Percentiles rank a stretch among this genome's conserved stretches.
Conservation (phyloP, 2,113 vertebrate genomes). For the Gallinago jamesoni region DNA sequence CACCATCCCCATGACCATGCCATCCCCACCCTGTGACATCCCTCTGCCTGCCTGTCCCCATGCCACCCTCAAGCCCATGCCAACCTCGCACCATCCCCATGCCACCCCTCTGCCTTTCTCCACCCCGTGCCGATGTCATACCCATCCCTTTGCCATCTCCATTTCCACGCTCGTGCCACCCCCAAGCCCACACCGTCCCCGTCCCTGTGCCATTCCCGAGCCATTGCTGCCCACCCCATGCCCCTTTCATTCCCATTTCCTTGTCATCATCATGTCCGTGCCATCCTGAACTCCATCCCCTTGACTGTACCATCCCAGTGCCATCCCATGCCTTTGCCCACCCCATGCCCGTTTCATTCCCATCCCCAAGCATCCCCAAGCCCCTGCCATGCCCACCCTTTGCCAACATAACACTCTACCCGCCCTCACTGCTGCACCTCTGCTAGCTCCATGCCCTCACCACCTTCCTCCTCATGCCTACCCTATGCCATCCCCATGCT, state of each 20-base stretch:
- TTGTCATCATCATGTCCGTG: neutral
- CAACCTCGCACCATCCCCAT: too few species aligned
- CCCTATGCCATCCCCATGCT: neutral
- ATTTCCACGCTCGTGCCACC: neutral
- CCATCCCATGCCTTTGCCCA: too few species aligned
- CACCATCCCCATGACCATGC: neutral
- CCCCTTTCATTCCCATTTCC: neutral
- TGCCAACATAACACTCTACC: neutral
- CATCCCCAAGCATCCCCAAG: neutral
- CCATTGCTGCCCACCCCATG: neutral
- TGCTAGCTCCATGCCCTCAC: neutral
- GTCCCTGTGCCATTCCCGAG: neutral
- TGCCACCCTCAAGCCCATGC: too few species aligned
- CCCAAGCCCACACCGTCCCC: neutral
- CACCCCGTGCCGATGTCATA: neutral
- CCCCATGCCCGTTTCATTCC: fast-evolving
- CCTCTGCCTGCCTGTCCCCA: neutral
- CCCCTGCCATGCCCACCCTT: neutral
- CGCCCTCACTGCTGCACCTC: too few species aligned
- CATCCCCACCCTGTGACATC: neutral
- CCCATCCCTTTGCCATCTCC: neutral
- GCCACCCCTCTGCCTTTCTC: too few species aligned
- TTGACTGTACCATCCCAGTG: too few species aligned
- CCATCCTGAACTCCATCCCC: neutral
- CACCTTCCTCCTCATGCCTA: neutral